phyloP scores from a whole-genome alignment of 2,113 vertebrate species.

The Psilopsiagon aymara region DNA sequence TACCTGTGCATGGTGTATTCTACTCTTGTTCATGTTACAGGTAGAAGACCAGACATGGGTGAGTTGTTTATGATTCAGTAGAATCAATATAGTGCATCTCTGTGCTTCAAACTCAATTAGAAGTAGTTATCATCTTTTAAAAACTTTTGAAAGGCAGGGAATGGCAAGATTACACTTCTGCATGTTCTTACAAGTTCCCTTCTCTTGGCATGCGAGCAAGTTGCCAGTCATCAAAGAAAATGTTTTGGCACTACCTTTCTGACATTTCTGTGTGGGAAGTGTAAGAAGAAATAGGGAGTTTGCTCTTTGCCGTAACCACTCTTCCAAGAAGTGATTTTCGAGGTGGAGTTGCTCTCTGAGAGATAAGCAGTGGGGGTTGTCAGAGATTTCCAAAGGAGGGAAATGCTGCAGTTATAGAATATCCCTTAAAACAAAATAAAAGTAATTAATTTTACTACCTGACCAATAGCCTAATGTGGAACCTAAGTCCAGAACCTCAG shows the following conservation, averaged over 20 bases:
- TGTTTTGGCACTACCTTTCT: constrained; percentile 55
- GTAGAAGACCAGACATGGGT: background rate
- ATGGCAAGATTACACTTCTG: constrained; percentile 33
- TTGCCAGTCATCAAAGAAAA: constrained; percentile 33
- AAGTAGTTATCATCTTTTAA: background rate
- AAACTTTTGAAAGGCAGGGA: background rate
- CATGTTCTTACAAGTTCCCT: constrained; percentile 31
- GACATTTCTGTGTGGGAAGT: constrained; percentile 54
- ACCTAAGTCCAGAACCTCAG: background rate
- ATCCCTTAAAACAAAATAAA: background rate
- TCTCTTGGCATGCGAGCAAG: constrained; percentile 40
- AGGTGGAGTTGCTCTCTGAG: background rate
- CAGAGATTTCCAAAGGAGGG: background rate
- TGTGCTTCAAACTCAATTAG: background rate
- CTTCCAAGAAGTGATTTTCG: constrained; percentile 1
- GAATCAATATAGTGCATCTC: background rate
- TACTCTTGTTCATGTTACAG: background rate
- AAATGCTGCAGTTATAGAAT: background rate
- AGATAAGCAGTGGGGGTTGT: background rate
- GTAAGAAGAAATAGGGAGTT: constrained; percentile 39
- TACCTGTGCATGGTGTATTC: background rate
- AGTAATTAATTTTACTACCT: background rate
- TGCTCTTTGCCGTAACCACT: background rate
- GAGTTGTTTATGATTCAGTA: background rate
- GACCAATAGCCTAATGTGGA: background rate